phyloP scores from a whole-genome alignment of 2,113 vertebrate genomes.

The Ciconia maguari region DNA sequence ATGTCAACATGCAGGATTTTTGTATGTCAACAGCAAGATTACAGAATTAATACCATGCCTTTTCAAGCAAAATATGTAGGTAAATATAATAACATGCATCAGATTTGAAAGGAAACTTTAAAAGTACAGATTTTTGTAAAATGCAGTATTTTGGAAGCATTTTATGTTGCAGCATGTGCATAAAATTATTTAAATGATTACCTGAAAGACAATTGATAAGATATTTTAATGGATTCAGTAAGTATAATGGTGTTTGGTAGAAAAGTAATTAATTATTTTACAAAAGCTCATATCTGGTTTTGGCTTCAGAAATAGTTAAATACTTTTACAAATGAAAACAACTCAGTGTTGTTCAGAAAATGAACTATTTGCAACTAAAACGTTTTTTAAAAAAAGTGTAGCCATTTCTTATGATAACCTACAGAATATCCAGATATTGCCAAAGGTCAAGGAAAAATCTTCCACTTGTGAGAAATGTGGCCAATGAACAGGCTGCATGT shows the following conservation, averaged over 20 bases:
- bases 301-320: neutral
- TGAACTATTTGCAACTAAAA: neutral
- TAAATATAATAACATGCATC: neutral
- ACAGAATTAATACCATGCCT: neutral
- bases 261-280: neutral
- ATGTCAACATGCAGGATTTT: neutral
- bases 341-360: neutral
- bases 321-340: neutral
- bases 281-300: neutral
- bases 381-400: too few relatives aligned
- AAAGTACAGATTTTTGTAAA: neutral
- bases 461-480: neutral
- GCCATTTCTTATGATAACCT: neutral
- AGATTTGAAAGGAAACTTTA: neutral
- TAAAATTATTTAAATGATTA: neutral
- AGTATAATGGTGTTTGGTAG: neutral
- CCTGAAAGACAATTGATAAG: neutral
- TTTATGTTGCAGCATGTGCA: neutral
- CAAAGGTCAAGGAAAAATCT: neutral
- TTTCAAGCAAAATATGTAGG: neutral
- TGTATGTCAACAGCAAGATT: neutral
- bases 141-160: neutral
- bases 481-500: neutral
- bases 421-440: neutral
- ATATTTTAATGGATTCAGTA: neutral